Conservation (phyloP, 2,113 vertebrate genomes). For the Bubo bubo region DNA sequence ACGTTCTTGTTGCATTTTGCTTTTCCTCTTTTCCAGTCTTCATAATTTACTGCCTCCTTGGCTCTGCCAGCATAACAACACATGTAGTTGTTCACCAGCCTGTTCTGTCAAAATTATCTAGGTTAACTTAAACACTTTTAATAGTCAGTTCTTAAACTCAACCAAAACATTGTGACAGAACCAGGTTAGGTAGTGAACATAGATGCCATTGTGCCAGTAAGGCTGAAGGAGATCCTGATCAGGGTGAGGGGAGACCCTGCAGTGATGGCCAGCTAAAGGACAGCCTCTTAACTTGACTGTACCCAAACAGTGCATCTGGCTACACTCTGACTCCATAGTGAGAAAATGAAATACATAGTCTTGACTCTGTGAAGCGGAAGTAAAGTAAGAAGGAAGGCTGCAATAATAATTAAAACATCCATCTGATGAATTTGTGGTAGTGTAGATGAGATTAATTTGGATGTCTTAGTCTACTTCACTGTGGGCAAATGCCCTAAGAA, state of each 20-base stretch:
- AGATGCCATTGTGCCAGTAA: neutral
- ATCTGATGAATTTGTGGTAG: neutral
- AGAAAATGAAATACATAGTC: neutral
- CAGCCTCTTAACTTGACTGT: neutral
- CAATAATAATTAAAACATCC: neutral
- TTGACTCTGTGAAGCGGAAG: neutral
- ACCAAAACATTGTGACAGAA: slow-evolving; percentile 18
- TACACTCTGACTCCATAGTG: neutral
- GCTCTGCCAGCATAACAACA: neutral
- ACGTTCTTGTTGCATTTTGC: neutral
- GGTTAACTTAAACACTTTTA: slow-evolving; percentile 24
- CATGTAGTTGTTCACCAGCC: neutral
- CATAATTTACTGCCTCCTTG: neutral
- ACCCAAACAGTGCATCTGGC: neutral
- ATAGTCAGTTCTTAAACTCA: neutral
- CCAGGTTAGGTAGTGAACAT: neutral
- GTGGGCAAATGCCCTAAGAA: neutral
- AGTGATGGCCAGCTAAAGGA: neutral
- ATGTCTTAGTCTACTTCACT: neutral
- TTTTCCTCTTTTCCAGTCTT: neutral
- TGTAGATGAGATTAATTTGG: neutral
- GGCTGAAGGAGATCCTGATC: neutral
- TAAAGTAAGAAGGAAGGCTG: neutral
- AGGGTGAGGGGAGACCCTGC: neutral
- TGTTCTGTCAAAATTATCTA: slow-evolving; percentile 56